phyloP scores from a whole-genome alignment of 2,888 invertebrate species.

The Leucophenga maculata region DNA sequence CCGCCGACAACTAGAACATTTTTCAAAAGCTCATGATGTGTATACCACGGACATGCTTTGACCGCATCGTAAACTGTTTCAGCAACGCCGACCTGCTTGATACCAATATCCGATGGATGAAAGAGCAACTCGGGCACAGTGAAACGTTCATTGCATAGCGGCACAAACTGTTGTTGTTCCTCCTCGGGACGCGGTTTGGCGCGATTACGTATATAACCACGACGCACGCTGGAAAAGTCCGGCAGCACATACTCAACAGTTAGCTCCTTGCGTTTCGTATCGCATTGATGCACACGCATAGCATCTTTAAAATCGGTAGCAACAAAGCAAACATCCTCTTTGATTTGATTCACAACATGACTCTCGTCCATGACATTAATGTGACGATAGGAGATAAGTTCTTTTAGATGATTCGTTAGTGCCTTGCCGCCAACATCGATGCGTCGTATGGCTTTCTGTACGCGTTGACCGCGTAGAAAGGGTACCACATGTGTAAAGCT shows the following conservation, averaged over 20 bases:
- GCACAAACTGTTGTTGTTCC: constrained; percentile 78
- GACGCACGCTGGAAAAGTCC: constrained; percentile 90
- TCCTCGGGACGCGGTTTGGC: constrained; percentile 50
- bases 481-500: constrained; percentile 97
- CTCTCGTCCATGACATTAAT: constrained; percentile 99
- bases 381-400: constrained; percentile 95
- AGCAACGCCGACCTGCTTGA: constrained; percentile 90
- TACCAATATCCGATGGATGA: constrained; percentile 94
- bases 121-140: constrained; percentile 95
- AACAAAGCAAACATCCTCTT: constrained; percentile 97
- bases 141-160: constrained; percentile 94
- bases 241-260: constrained; percentile 94
- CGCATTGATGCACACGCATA: constrained; percentile 79
- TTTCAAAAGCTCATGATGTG: constrained; percentile 83
- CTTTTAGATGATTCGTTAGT: constrained; percentile 97
- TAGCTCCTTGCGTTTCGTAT: constrained; percentile 79
- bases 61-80: constrained; percentile 89
- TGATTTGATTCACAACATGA: constrained; percentile 97
- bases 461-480: constrained; percentile 84
- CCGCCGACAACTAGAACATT: constrained; percentile 92
- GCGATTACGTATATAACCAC: constrained; percentile 78
- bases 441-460: constrained; percentile 81
- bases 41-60: constrained; percentile 81
- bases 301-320: constrained; percentile 87
- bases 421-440: constrained; percentile 98